These are phyloP conservation scores for Standfussiana lucernea DNA, from an alignment of 2,888 invertebrate species.

Conservation along the genomic window DNA sequence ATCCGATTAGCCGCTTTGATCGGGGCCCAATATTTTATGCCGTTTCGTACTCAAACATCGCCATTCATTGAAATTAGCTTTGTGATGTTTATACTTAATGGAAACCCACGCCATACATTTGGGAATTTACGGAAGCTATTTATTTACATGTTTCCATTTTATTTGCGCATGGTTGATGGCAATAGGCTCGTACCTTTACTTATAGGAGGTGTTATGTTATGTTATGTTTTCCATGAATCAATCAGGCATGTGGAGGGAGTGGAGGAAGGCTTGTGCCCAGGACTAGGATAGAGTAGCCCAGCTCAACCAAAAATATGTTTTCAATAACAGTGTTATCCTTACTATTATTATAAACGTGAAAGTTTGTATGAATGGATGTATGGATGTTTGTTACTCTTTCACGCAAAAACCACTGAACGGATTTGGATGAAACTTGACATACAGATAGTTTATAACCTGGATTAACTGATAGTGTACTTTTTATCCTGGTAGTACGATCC, in stretches of 20 bases:
- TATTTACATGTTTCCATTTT: neutral
- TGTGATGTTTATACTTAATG: conserved; percentile 29
- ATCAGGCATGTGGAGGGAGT: neutral
- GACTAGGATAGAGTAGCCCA: neutral
- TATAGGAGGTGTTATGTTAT: neutral
- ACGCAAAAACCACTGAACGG: too few species aligned
- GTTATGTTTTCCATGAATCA: conserved; percentile 2
- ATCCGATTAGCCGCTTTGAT: conserved; percentile 73
- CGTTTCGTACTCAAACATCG: conserved; percentile 63
- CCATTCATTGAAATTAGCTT: conserved; percentile 51
- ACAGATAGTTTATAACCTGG: too few species aligned
- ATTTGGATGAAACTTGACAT: too few species aligned
- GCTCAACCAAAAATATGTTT: neutral
- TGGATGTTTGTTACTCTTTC: too few species aligned
- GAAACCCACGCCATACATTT: neutral
- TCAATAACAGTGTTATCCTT: neutral
- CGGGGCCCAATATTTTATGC: conserved; percentile 69
- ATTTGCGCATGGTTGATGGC: neutral
- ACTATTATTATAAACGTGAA: too few species aligned
- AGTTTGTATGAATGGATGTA: too few species aligned
- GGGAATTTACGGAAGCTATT: neutral
- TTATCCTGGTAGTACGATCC: too few species aligned
- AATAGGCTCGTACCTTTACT: neutral
- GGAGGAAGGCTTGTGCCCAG: neutral
- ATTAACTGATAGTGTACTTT: too few species aligned